Evolutionary conservation across 2,113 vertebrate species (phyloP).

Genomic region (Carassius auratus): DNA sequence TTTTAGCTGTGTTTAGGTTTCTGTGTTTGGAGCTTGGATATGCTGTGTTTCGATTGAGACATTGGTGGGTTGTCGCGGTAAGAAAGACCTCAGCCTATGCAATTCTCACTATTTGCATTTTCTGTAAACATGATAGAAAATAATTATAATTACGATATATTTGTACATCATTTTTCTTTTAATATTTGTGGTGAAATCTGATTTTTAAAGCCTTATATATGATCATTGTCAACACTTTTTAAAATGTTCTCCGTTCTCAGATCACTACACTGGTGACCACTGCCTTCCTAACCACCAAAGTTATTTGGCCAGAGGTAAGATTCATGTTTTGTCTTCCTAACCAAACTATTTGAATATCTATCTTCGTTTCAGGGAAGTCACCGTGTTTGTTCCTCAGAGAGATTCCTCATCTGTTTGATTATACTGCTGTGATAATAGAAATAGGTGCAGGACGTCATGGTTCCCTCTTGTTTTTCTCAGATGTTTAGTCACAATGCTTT

Average conservation of each 20-base stretch:
- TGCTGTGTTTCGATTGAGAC: conserved; percentile 82
- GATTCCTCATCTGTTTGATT: neutral
- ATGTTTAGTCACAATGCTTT: conserved; percentile 89
- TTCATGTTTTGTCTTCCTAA: neutral
- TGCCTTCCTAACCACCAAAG: conserved; percentile 92
- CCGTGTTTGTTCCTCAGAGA: neutral
- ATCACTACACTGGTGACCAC: conserved; percentile 92
- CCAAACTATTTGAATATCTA: neutral
- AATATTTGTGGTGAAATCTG: no score
- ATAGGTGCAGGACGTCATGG: neutral
- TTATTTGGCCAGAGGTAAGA: conserved; percentile 90
- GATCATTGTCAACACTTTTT: no score
- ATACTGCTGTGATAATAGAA: neutral
- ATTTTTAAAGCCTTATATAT: neutral
- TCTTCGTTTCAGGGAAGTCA: neutral
- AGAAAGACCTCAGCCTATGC: conserved; percentile 65
- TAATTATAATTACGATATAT: neutral
- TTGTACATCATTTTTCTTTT: no score
- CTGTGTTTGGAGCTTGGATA: conserved; percentile 89
- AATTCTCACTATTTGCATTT: neutral
- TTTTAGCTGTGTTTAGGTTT: conserved; percentile 91
- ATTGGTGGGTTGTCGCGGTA: conserved; percentile 98
- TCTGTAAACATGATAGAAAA: neutral
- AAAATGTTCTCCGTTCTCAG: conserved; percentile 65
- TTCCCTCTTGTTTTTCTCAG: conserved; percentile 63